A percentile compares a stretch with the other conserved stretches of the same genome.
phyloP scores from a whole-genome alignment of 2,113 vertebrate species.

The Amphiprion percula region DNA sequence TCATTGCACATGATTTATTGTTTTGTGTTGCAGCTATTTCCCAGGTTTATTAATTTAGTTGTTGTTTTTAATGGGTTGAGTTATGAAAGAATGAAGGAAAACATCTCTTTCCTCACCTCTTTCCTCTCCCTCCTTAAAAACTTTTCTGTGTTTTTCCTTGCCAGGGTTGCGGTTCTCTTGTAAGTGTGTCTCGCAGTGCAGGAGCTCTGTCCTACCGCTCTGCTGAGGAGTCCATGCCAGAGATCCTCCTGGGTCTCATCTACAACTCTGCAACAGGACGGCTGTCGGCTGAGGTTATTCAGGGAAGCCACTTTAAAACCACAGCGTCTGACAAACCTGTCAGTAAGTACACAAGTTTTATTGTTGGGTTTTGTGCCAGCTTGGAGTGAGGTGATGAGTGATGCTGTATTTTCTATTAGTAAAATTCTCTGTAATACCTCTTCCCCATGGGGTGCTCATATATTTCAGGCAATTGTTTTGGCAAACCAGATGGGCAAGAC shows the following conservation, averaged over 20 bases:
- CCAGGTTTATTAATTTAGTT: too few relatives aligned
- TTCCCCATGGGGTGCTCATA: slow-evolving; percentile 12
- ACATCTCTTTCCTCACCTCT: too few relatives aligned
- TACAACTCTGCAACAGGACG: slow-evolving; percentile 96
- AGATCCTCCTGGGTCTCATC: slow-evolving; percentile 95
- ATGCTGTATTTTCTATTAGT: background rate
- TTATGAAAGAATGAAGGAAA: too few relatives aligned
- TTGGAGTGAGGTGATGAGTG: background rate
- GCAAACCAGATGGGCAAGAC: slow-evolving; percentile 37
- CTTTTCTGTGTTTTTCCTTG: background rate
- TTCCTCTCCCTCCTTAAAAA: background rate
- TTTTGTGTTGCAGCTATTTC: too few relatives aligned
- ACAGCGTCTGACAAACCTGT: slow-evolving; percentile 94
- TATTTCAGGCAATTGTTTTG: slow-evolving; percentile 21
- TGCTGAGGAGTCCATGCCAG: slow-evolving; percentile 90
- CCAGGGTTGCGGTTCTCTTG: slow-evolving; percentile 94
- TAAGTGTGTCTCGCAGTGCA: slow-evolving; percentile 93
- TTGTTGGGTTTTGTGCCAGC: background rate
- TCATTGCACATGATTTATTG: too few relatives aligned
- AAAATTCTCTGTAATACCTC: background rate
- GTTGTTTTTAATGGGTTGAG: too few relatives aligned
- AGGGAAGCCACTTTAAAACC: slow-evolving; percentile 98
- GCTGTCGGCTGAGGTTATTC: slow-evolving; percentile 96
- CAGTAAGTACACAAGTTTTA: slow-evolving; percentile 64
- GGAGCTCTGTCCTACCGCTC: slow-evolving; percentile 93